phyloP scores from a whole-genome alignment of 2,797 vertebrate species.

The Poliocrania exsul region DNA sequence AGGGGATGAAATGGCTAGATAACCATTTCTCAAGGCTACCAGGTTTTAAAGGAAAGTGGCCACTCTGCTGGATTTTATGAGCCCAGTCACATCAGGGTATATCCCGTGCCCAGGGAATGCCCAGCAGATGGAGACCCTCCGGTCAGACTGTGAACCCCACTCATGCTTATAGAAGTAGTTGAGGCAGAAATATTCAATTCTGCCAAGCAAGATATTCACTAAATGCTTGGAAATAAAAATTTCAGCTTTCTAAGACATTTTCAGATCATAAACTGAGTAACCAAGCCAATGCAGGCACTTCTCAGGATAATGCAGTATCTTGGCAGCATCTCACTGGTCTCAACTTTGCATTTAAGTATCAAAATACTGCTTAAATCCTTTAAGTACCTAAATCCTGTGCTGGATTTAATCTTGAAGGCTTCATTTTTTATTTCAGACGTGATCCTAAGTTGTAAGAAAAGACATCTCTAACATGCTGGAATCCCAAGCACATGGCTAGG shows the following conservation, averaged over 20 bases:
- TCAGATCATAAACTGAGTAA: constrained; percentile 18
- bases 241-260: neutral
- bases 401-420: constrained; percentile 67
- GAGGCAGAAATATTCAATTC: neutral
- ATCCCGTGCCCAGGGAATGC: neutral
- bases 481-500: neutral
- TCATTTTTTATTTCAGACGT: constrained; percentile 49
- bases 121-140: neutral
- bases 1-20: neutral
- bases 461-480: neutral
- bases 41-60: neutral
- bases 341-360: constrained; percentile 61
- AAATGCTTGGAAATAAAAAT: neutral
- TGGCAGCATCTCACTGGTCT: constrained; percentile 61
- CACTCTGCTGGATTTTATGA: neutral
- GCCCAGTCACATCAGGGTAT: neutral
- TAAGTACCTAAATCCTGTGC: constrained; percentile 66
- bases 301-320: constrained; percentile 45
- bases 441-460: constrained; percentile 23
- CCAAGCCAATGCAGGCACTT: neutral
- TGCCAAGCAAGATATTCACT: neutral
- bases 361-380: constrained; percentile 64
- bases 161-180: neutral
- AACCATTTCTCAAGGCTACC: neutral
- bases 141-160: neutral